Conservation (phyloP, 2,888 invertebrate genomes). For the Cataglyphis albicans region DNA sequence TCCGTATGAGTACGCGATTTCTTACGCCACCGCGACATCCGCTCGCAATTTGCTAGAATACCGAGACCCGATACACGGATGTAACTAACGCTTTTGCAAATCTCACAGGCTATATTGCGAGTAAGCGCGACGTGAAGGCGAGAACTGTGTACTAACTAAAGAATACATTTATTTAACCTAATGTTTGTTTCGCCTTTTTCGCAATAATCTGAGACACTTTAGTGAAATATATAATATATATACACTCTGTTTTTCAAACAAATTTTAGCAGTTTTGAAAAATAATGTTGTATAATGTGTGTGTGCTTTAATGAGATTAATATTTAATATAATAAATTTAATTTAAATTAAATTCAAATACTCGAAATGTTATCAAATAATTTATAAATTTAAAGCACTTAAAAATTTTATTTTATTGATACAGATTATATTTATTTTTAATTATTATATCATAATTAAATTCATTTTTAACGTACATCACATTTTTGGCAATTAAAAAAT, state of each 20-base stretch:
- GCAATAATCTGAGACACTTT: not conserved
- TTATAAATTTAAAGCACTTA: not conserved
- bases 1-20: conserved; percentile 50
- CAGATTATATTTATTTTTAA: not conserved
- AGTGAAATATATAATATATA: not conserved
- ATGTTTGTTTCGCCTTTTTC: not conserved
- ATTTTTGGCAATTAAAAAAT: not conserved
- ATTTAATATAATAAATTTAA: not conserved
- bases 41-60: conserved; percentile 59
- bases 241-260: not conserved
- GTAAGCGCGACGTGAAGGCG: not conserved
- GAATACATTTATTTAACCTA: not conserved
- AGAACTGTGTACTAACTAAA: not conserved
- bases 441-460: not conserved
- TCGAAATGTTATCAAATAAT: conserved; percentile 1
- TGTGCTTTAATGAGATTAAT: not conserved
- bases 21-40: conserved; percentile 61
- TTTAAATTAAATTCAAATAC: not conserved
- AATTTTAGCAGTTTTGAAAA: not conserved
- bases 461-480: not conserved
- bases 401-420: not conserved
- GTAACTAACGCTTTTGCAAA: conserved; percentile 33
- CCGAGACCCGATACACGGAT: conserved; percentile 27
- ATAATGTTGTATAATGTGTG: not conserved
- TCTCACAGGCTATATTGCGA: conserved; percentile 15